phyloP scores from a whole-genome alignment of 1,140 invertebrate species.

The Campoletis sonorensis region DNA sequence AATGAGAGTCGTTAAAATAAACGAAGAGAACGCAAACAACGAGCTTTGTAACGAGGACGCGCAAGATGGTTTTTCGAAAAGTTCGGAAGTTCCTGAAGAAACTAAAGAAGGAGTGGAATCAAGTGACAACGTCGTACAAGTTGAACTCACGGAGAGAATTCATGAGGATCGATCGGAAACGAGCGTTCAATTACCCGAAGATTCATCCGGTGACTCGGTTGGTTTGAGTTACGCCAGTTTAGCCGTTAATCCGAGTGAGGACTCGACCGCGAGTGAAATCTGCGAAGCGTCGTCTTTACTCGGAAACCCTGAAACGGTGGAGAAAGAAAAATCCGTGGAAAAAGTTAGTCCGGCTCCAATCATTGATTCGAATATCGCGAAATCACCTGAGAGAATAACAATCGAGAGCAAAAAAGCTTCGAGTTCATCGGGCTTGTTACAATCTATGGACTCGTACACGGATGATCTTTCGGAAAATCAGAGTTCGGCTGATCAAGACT shows the following conservation, averaged over 20 bases:
- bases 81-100: conserved; percentile 9
- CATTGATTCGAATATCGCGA: conserved; percentile 55
- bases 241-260: conserved; percentile 32
- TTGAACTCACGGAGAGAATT: not conserved
- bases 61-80: conserved; percentile 37
- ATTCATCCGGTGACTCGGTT: conserved; percentile 1
- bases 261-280: not conserved
- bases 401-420: conserved; percentile 34
- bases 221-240: conserved; percentile 20
- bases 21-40: conserved; percentile 24
- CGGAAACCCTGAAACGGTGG: conserved; percentile 4
- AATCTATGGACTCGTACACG: conserved; percentile 27
- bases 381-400: conserved; percentile 64
- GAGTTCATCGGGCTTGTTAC: conserved; percentile 14
- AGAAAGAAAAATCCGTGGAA: not conserved
- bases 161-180: conserved; percentile 4
- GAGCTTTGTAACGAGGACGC: conserved; percentile 31
- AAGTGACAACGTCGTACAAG: not conserved
- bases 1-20: conserved; percentile 7
- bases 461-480: conserved; percentile 50
- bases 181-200: conserved; percentile 26
- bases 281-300: not conserved
- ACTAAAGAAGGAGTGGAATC: conserved; percentile 2
- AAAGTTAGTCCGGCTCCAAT: conserved; percentile 42
- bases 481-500: conserved; percentile 60